Percentiles rank a stretch among this genome's conserved stretches.
These are phyloP conservation scores for Ptychoptera contaminata DNA, from an alignment of 2,888 invertebrate genomes.

Conservation along the genomic window DNA sequence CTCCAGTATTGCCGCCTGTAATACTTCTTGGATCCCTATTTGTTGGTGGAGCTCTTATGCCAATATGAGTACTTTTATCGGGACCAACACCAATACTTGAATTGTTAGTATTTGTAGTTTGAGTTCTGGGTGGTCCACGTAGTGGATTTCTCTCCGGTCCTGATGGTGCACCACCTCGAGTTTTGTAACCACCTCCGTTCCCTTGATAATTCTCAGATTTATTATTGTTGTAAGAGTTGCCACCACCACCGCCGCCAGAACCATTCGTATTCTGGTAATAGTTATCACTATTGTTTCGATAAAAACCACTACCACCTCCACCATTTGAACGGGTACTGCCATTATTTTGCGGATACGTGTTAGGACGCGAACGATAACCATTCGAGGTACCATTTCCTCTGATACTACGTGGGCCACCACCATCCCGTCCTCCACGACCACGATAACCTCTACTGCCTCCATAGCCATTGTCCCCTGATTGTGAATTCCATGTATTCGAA, in stretches of 20 bases:
- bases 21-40: background rate
- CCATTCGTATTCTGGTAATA: conserved; percentile 10
- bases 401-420: conserved; percentile 19
- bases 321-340: conserved; percentile 18
- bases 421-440: conserved; percentile 18
- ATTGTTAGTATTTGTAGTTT: background rate
- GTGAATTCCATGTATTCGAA: background rate
- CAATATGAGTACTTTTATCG: background rate
- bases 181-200: conserved; percentile 15
- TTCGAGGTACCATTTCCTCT: conserved; percentile 15
- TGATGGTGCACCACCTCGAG: conserved; percentile 7
- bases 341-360: conserved; percentile 13
- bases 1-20: conserved; percentile 9
- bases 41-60: background rate
- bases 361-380: conserved; percentile 1
- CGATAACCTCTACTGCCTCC: conserved; percentile 12
- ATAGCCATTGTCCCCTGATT: conserved; percentile 9
- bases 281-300: conserved; percentile 5
- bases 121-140: background rate
- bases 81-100: background rate
- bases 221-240: conserved; percentile 12
- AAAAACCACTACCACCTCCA: conserved; percentile 9
- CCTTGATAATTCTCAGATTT: conserved; percentile 16
- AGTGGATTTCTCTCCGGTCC: conserved; percentile 3
- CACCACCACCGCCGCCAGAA: conserved; percentile 13